Evolutionary conservation across 1,140 invertebrate species (phyloP), one percentile per base, ranked within the genome.

Genomic region (Sycophila sp.): DNA sequence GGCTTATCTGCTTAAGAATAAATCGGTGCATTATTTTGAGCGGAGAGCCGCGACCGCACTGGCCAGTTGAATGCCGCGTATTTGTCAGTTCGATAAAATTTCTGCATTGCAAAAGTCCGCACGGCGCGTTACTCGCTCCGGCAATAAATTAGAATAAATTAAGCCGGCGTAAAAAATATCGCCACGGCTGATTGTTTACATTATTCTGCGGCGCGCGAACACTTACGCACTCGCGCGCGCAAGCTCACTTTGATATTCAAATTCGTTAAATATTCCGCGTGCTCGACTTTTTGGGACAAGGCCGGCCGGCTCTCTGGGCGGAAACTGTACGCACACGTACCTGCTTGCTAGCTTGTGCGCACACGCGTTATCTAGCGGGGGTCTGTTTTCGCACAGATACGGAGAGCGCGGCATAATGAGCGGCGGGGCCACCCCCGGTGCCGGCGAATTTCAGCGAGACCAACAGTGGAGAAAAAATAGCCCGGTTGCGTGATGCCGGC

Each of bases 401-500:
- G 55, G 15, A 11, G 30, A 38, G 64, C 2, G 40, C 38, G 36
- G 47, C 17, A 55, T 53, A 65, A 65, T 56, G 38, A 40, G 47
- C 28, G 42, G 47, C 17, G 24, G 24, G 34, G 60, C 45, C 42
- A 53, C 40, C 32, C 36, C 30, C 42, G 42, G 19, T 19, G 28
- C 53, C n/a, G 4, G 24, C 38, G 63, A 65, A 65, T 53, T 55
- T 51, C 45, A 49, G 42, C 10, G 1, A 17, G 22, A n/a, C 42
- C n/a, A 30, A 24, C 1, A 42, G 63, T 17, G 45, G 49, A 47
- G 60, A 70, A 78, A n/a, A 75, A 75, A 75, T 64, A 72, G 64
- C 63, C 67, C 64, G 66, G 71, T 83, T 76, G 80, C 80, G 79
- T 82, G 81, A 83, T 75, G 73, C 53, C 72, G 74, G 60, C 78